These are phyloP conservation scores for Okapia johnstoni DNA, from an alignment of 2,113 vertebrate genomes.

Conservation along the genomic window DNA sequence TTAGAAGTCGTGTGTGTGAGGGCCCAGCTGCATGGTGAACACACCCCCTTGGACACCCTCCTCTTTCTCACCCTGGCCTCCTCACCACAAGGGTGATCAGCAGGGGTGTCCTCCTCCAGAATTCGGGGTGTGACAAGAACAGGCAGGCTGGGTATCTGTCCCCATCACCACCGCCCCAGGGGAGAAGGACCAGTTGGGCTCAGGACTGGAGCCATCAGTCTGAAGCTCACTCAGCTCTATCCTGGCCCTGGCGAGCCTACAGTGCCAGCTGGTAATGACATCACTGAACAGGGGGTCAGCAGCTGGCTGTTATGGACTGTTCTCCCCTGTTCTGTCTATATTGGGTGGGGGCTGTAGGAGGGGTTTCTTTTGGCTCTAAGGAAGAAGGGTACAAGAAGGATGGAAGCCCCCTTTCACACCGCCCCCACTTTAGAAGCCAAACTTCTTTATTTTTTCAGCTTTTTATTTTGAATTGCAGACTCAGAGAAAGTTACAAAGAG, in stretches of 20 bases:
- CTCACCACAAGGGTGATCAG: background rate
- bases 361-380: background rate
- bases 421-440: background rate
- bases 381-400: background rate
- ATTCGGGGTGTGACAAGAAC: background rate
- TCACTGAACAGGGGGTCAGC: background rate
- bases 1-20: background rate
- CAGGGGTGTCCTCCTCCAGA: background rate
- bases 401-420: background rate
- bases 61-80: background rate
- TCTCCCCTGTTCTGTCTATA: background rate
- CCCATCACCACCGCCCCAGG: background rate
- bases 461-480: background rate
- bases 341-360: background rate
- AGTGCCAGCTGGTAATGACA: background rate
- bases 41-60: fast-evolving
- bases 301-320: background rate
- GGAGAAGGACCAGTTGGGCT: background rate
- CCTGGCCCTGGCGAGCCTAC: background rate
- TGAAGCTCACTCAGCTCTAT: background rate
- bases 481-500: background rate
- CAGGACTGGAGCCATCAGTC: background rate
- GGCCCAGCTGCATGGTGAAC: background rate
- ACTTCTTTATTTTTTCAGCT: background rate
- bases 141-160: background rate